Conservation (phyloP, 2,797 vertebrate species). For the Propithecus deckenii region DNA sequence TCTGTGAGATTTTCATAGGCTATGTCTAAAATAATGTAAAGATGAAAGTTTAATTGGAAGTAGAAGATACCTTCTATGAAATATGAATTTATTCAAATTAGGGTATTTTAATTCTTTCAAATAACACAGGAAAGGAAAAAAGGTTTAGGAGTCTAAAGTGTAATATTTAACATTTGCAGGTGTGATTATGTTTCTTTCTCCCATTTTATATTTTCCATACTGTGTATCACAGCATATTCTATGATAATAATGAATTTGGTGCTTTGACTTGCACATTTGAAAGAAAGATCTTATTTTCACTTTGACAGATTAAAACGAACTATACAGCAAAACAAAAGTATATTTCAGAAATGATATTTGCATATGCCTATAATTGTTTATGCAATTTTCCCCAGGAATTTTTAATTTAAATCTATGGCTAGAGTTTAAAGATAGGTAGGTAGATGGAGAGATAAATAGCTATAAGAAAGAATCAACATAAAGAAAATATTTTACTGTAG, state of each 20-base stretch:
- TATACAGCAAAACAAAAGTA: background rate
- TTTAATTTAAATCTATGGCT: background rate
- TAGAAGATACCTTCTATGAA: background rate
- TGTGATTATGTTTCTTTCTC: background rate
- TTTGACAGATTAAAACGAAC: conserved; percentile 31
- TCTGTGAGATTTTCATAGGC: background rate
- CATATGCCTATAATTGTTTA: background rate
- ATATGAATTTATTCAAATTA: background rate
- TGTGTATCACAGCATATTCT: background rate
- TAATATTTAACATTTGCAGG: background rate
- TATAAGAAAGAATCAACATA: background rate
- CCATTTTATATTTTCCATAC: background rate
- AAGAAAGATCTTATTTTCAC: conserved; percentile 22
- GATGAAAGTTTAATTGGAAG: background rate
- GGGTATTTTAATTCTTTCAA: conserved; percentile 46
- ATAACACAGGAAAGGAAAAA: background rate
- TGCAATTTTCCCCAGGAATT: background rate
- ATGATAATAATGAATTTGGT: background rate
- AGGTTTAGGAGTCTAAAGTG: background rate
- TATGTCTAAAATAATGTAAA: background rate
- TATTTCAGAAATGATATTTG: background rate
- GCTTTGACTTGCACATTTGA: background rate
- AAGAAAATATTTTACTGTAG: conserved; percentile 32
- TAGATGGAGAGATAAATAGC: background rate
- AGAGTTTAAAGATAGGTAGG: background rate